phyloP scores from a whole-genome alignment of 2,797 vertebrate species.

The Lacerta agilis region DNA sequence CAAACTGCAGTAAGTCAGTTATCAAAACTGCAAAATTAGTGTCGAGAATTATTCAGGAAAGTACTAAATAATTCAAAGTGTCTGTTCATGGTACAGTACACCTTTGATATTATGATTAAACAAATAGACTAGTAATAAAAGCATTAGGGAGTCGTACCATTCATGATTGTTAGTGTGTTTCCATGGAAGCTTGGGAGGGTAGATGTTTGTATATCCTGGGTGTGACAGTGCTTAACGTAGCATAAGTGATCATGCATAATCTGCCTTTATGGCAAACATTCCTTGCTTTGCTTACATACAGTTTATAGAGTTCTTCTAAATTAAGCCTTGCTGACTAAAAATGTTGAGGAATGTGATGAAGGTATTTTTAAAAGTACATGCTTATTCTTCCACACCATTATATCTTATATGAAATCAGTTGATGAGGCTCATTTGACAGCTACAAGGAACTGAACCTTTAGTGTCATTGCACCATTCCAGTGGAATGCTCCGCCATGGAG shows the following conservation, averaged over 20 bases:
- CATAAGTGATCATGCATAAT: conserved; percentile 1
- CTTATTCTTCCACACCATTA: too few species aligned
- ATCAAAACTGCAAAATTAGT: conserved; percentile 25
- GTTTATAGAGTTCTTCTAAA: neutral
- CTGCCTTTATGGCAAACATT: neutral
- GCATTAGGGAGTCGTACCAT: conserved; percentile 3
- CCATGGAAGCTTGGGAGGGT: conserved; percentile 28
- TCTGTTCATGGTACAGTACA: neutral
- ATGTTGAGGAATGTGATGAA: neutral
- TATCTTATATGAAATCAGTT: too few species aligned
- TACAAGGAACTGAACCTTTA: too few species aligned
- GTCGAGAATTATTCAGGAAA: conserved; percentile 5
- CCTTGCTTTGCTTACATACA: neutral
- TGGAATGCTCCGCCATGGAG: too few species aligned
- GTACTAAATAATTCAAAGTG: conserved; percentile 21
- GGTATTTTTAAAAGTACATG: neutral
- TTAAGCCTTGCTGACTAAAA: neutral
- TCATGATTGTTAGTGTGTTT: accelerated
- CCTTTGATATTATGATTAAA: neutral
- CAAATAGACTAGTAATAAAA: neutral
- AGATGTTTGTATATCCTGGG: conserved; percentile 63
- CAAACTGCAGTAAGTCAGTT: neutral
- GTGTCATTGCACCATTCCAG: too few species aligned
- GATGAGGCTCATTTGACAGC: too few species aligned
- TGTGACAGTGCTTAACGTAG: conserved; percentile 59